Evolutionary conservation across 2,797 vertebrate species (phyloP).

Genomic region (Pelochelys cantorii): DNA sequence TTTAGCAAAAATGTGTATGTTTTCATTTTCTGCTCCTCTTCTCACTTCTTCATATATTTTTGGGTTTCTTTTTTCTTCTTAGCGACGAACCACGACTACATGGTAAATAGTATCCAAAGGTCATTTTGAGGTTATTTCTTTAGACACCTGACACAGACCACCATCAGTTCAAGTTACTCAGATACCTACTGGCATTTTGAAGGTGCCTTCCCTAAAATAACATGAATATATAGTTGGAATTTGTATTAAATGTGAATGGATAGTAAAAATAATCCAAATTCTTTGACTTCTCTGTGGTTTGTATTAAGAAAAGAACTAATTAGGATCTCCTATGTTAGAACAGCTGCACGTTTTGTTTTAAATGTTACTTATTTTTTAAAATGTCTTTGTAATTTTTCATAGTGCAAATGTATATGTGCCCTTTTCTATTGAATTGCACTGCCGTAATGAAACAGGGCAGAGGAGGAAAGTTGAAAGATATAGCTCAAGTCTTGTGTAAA

Average conservation of each 20-base stretch:
- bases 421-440: slow-evolving; percentile 41
- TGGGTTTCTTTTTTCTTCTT: slow-evolving; percentile 13
- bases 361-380: slow-evolving; percentile 55
- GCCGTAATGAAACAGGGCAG: slow-evolving; percentile 11
- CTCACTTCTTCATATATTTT: background rate
- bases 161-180: slow-evolving; percentile 61
- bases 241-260: slow-evolving; percentile 58
- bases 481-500: background rate
- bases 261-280: slow-evolving; percentile 46
- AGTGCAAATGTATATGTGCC: slow-evolving; percentile 40
- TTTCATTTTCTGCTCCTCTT: slow-evolving; percentile 10
- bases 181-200: slow-evolving; percentile 62
- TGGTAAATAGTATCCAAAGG: slow-evolving; percentile 26
- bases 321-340: slow-evolving; percentile 39
- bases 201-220: slow-evolving; percentile 60
- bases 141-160: background rate
- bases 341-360: slow-evolving; percentile 56
- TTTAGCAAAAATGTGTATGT: background rate
- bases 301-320: slow-evolving; percentile 41
- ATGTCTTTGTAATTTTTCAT: slow-evolving; percentile 42
- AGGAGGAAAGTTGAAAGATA: slow-evolving; percentile 37
- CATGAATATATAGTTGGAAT: slow-evolving; percentile 56
- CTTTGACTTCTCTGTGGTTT: slow-evolving; percentile 60
- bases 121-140: slow-evolving; percentile 45
- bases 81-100: background rate